Conservation (phyloP, 2,113 vertebrate genomes). For the Catharus minimus region DNA sequence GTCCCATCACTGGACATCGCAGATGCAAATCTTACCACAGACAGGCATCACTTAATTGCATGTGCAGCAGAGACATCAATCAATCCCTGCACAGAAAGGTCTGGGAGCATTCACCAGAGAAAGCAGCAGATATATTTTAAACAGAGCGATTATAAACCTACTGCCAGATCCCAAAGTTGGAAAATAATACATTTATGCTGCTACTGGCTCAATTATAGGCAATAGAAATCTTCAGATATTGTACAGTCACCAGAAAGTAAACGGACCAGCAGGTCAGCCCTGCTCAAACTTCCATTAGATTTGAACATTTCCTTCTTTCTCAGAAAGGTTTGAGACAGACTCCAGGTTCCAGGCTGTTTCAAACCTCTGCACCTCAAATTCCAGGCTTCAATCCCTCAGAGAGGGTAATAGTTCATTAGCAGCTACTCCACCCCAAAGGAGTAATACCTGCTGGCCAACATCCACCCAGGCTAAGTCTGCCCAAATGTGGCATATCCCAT, state of each 20-base stretch:
- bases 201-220: background rate
- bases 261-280: background rate
- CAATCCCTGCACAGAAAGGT: background rate
- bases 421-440: background rate
- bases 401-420: background rate
- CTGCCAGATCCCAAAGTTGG: background rate
- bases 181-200: background rate
- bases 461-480: background rate
- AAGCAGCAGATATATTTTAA: background rate
- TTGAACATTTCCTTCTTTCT: background rate
- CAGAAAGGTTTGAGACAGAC: background rate
- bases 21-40: fast-evolving
- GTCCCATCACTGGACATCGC: background rate
- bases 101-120: background rate
- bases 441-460: background rate
- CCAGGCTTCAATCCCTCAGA: fast-evolving
- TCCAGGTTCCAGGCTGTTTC: background rate
- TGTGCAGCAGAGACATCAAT: background rate
- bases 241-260: background rate
- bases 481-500: background rate
- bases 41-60: background rate
- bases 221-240: background rate
- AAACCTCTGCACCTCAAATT: background rate
- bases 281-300: background rate
- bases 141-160: background rate